Evolutionary conservation across 2,888 invertebrate species (phyloP).

Genomic region (Spialia ferax): DNA sequence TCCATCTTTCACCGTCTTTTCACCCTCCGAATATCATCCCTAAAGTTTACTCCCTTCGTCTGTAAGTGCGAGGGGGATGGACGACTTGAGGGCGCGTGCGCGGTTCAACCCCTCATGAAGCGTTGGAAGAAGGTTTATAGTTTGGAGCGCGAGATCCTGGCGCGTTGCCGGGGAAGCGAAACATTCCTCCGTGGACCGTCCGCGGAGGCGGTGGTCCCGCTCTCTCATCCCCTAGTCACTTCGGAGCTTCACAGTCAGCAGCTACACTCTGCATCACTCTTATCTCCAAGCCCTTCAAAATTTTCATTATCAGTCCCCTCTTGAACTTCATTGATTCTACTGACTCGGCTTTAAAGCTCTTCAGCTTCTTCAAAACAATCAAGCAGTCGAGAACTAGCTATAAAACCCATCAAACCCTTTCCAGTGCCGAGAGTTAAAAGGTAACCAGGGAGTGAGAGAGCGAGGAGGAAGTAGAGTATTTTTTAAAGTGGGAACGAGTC

Average conservation of each 20-base stretch:
- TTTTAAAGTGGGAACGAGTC: constrained; percentile 83
- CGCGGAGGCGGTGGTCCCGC: constrained; percentile 82
- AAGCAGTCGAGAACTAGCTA: constrained; percentile 4
- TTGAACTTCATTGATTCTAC: not conserved
- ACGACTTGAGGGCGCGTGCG: constrained; percentile 71
- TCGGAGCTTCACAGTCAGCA: constrained; percentile 50
- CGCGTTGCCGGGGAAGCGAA: constrained; percentile 72
- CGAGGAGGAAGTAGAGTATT: constrained; percentile 66
- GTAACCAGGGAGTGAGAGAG: constrained; percentile 80
- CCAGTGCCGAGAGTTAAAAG: constrained; percentile 48
- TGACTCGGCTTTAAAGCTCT: not conserved
- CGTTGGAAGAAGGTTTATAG: constrained; percentile 75
- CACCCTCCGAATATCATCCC: constrained; percentile 84
- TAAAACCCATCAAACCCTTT: constrained; percentile 28
- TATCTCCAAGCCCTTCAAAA: not conserved
- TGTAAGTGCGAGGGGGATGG: constrained; percentile 64
- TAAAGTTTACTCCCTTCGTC: constrained; percentile 64
- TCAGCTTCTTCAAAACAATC: constrained; percentile 23
- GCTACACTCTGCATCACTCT: not conserved
- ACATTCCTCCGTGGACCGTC: constrained; percentile 84
- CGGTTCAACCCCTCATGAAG: constrained; percentile 77
- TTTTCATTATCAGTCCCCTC: not conserved
- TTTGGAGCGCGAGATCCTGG: constrained; percentile 75
- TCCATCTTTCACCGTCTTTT: constrained; percentile 84
- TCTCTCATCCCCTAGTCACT: constrained; percentile 75